Evolutionary conservation across 35 echinoderm and acorn worm genomes (phyloP).

Genomic region (Nesometra sesokonis): DNA sequence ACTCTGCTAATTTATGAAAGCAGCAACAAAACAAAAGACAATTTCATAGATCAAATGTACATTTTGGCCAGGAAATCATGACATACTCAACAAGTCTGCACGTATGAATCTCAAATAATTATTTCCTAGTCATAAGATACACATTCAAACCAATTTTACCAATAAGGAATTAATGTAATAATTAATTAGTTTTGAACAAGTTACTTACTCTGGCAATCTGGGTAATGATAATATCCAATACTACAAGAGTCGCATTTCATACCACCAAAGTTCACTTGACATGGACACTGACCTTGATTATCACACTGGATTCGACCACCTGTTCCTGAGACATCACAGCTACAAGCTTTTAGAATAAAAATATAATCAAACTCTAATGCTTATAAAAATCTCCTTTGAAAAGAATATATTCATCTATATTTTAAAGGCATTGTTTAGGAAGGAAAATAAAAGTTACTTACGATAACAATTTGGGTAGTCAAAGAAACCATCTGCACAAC

Average conservation of each 20-base stretch:
- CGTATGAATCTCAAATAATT: too few relatives aligned
- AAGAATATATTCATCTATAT: background rate
- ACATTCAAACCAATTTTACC: background rate
- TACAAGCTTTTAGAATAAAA: slow-evolving; percentile 46
- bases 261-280: slow-evolving; percentile 46
- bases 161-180: background rate
- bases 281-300: slow-evolving; percentile 73
- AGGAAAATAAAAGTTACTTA: too few relatives aligned
- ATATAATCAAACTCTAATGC: background rate
- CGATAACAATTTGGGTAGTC: slow-evolving; percentile 28
- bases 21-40: too few relatives aligned
- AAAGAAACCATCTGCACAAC: slow-evolving; percentile 62
- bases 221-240: slow-evolving; percentile 66
- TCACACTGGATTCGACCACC: slow-evolving; percentile 17
- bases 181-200: too few relatives aligned
- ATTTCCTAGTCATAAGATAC: too few relatives aligned
- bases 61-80: too few relatives aligned
- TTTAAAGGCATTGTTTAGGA: background rate
- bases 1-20: too few relatives aligned
- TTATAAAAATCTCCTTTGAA: too few relatives aligned
- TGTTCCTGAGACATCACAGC: slow-evolving; percentile 43
- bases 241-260: slow-evolving; percentile 63
- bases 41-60: too few relatives aligned
- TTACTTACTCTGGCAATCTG: slow-evolving; percentile 62
- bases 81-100: too few relatives aligned